These are phyloP conservation scores for Parnassius mnemosyne DNA, from an alignment of 2,888 invertebrate species.

Conservation along the genomic window DNA sequence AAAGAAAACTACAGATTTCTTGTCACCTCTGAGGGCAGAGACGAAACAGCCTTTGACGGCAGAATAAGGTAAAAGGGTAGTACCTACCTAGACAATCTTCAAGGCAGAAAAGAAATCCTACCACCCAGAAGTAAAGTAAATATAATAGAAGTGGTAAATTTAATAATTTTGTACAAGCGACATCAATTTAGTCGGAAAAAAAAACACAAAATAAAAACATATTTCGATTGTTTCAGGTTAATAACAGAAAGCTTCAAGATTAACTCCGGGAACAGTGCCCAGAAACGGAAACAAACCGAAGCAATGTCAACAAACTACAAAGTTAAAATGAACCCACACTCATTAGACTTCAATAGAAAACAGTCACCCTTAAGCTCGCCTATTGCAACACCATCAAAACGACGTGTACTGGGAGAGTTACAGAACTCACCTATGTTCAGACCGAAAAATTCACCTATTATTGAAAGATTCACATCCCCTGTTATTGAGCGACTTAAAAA, in stretches of 20 bases:
- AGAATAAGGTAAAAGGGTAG: no score
- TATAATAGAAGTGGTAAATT: no score
- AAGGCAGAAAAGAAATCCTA: no score
- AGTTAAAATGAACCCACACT: conserved; percentile 65
- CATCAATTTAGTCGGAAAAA: no score
- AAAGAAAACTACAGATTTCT: no score
- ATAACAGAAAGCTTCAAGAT: conserved; percentile 78
- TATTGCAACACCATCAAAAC: conserved; percentile 47
- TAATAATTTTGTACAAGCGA: no score
- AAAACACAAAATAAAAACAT: neutral
- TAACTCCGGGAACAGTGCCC: conserved; percentile 71
- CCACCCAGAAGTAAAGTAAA: no score
- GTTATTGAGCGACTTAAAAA: conserved; percentile 49
- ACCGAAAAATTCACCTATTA: conserved; percentile 45
- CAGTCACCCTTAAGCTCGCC: conserved; percentile 50
- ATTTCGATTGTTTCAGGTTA: conserved; percentile 55
- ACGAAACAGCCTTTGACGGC: no score
- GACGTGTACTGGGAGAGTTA: conserved; percentile 60
- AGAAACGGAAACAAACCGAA: conserved; percentile 65
- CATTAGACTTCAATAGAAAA: conserved; percentile 55
- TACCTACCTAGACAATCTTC: no score
- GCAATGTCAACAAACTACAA: conserved; percentile 60
- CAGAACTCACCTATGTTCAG: conserved; percentile 37
- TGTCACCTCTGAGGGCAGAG: no score
- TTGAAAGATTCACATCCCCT: conserved; percentile 48